Conservation (phyloP, 2,113 vertebrate genomes). For the Salvelinus sp. region DNA sequence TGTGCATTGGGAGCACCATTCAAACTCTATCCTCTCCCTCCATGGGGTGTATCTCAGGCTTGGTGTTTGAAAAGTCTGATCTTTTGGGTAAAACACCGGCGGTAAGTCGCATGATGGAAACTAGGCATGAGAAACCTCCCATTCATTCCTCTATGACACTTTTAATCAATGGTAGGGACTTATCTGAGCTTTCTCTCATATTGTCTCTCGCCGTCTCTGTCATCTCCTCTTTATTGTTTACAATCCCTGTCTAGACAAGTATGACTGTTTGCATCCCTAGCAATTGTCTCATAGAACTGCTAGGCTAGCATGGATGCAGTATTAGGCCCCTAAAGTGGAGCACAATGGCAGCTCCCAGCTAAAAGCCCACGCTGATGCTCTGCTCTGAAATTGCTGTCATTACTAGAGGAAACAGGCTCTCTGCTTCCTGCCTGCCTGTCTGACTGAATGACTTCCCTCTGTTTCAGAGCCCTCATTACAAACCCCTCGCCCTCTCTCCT, state of each 20-base stretch:
- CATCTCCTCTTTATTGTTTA: conserved; percentile 17
- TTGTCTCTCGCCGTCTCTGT: not conserved
- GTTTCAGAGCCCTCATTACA: conserved; percentile 57
- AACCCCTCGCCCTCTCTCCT: not conserved
- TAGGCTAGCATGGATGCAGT: conserved; percentile 20
- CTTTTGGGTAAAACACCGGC: too few species aligned
- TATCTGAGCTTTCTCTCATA: conserved; percentile 26
- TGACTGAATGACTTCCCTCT: conserved; percentile 32
- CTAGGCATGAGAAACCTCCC: too few species aligned
- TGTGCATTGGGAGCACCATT: too few species aligned
- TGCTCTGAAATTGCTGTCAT: conserved; percentile 41
- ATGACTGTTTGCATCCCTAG: conserved; percentile 14
- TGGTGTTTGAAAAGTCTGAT: too few species aligned
- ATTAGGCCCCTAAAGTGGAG: conserved; percentile 33
- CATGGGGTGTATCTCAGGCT: too few species aligned
- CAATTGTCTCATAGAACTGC: conserved; percentile 38
- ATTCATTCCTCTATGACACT: not conserved
- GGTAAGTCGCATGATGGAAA: too few species aligned
- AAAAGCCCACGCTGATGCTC: conserved; percentile 38
- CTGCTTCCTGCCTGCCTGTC: conserved; percentile 30
- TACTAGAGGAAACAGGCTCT: conserved; percentile 33
- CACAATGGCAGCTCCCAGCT: conserved; percentile 40
- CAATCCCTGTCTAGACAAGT: conserved; percentile 40
- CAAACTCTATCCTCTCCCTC: too few species aligned
- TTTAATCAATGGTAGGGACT: conserved; percentile 16